These are phyloP conservation scores for Drosophila arawakana DNA, from an alignment of 1,140 invertebrate species.

Conservation along the genomic window DNA sequence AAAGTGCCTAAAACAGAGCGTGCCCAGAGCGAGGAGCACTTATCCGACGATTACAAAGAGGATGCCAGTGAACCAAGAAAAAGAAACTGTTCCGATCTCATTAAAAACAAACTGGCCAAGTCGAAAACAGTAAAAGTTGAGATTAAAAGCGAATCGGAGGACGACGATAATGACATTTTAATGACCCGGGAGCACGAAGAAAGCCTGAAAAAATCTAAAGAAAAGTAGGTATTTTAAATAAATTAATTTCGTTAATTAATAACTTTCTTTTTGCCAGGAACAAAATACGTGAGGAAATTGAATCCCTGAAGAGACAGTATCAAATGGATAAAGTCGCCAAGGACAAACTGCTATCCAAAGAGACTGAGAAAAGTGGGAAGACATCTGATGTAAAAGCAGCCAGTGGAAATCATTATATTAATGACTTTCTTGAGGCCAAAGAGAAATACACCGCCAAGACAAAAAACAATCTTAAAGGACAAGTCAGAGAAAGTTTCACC, in stretches of 20 bases:
- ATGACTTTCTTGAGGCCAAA: conserved; percentile 90
- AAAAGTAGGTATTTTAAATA: conserved; percentile 86
- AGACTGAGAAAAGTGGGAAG: conserved; percentile 84
- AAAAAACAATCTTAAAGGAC: conserved; percentile 89
- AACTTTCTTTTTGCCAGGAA: conserved; percentile 86
- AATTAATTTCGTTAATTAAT: not conserved
- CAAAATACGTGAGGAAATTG: conserved; percentile 91
- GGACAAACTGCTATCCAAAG: conserved; percentile 65
- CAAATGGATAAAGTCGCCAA: conserved; percentile 87
- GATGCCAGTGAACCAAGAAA: conserved; percentile 11
- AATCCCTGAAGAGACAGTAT: conserved; percentile 90
- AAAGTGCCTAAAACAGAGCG: conserved; percentile 85
- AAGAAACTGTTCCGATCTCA: conserved; percentile 44
- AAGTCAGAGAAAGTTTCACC: conserved; percentile 89
- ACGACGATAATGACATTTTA: conserved; percentile 88
- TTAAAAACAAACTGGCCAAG: conserved; percentile 59
- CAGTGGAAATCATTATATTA: conserved; percentile 85
- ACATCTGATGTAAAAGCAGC: conserved; percentile 73
- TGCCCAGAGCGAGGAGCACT: conserved; percentile 84
- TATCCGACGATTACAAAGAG: conserved; percentile 79
- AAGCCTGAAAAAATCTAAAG: conserved; percentile 88
- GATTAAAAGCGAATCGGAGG: conserved; percentile 75
- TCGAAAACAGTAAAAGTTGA: conserved; percentile 37
- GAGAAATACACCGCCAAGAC: conserved; percentile 90
- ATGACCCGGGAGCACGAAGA: conserved; percentile 78